phyloP scores from a whole-genome alignment of 2,888 invertebrate genomes.

The Oxystoma pomonae region DNA sequence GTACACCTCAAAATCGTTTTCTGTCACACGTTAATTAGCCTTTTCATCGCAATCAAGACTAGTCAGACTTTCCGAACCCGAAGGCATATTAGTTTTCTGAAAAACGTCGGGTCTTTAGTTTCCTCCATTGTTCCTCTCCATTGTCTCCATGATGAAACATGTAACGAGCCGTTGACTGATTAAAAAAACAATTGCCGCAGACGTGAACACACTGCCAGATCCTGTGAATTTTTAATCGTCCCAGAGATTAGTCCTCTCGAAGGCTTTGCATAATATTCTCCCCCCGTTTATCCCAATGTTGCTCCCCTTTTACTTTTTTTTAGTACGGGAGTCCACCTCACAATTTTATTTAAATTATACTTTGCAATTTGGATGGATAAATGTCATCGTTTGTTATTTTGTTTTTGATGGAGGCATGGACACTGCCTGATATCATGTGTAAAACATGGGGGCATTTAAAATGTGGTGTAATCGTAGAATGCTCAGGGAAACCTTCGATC shows the following conservation, averaged over 20 bases:
- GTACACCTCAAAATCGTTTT: too few species aligned
- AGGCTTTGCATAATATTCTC: conserved; percentile 25
- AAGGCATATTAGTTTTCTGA: not conserved
- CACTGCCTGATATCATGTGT: too few species aligned
- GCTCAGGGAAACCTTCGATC: too few species aligned
- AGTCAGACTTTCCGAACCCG: not conserved
- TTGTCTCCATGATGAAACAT: conserved; percentile 6
- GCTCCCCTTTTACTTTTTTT: not conserved
- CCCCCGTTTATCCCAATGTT: conserved; percentile 8
- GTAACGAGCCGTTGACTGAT: conserved; percentile 27
- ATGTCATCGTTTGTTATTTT: too few species aligned
- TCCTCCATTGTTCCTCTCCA: not conserved
- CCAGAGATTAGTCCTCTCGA: conserved; percentile 29
- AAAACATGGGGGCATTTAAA: too few species aligned
- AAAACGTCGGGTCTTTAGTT: not conserved
- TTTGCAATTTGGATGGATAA: too few species aligned
- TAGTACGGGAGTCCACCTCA: not conserved
- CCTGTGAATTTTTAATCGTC: conserved; percentile 33
- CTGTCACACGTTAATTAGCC: too few species aligned
- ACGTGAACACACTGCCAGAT: conserved; percentile 7
- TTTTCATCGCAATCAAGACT: too few species aligned
- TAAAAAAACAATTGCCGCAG: conserved; percentile 26
- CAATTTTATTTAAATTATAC: too few species aligned
- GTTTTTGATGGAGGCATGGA: too few species aligned
- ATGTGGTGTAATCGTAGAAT: too few species aligned